phyloP scores from a whole-genome alignment of 2,888 invertebrate species.

The Pyralis farinalis region DNA sequence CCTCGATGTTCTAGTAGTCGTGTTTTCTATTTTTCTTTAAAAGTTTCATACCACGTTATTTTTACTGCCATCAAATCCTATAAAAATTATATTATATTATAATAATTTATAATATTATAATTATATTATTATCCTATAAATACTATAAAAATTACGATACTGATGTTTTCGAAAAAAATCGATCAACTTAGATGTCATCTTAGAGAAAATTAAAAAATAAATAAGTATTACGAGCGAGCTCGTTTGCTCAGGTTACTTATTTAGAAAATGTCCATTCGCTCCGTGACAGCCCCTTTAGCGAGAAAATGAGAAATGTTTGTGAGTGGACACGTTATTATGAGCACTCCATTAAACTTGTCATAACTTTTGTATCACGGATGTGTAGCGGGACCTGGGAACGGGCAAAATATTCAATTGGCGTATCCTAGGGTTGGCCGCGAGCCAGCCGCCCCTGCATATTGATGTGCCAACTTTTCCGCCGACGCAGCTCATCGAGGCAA shows the following conservation, averaged over 20 bases:
- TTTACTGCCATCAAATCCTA: too few relatives aligned
- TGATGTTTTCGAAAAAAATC: too few relatives aligned
- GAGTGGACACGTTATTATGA: slow-evolving; percentile 41
- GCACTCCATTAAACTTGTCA: slow-evolving; percentile 55
- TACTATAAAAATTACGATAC: too few relatives aligned
- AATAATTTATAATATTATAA: too few relatives aligned
- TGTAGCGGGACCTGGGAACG: slow-evolving; percentile 42
- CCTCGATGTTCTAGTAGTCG: too few relatives aligned
- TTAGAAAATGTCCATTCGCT: slow-evolving; percentile 37
- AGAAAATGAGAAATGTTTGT: slow-evolving; percentile 12
- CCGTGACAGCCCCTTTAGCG: slow-evolving; percentile 10
- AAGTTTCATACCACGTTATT: too few relatives aligned
- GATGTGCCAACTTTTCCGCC: slow-evolving; percentile 68
- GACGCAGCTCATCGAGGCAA: slow-evolving; percentile 58
- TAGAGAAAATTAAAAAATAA: slow-evolving; percentile 10
- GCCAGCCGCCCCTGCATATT: slow-evolving; percentile 68
- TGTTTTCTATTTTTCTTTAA: too few relatives aligned
- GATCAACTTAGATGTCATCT: too few relatives aligned
- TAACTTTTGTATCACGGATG: slow-evolving; percentile 59
- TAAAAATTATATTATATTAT: too few relatives aligned
- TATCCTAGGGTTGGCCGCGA: slow-evolving; percentile 60
- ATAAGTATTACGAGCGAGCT: slow-evolving; percentile 29
- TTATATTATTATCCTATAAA: too few relatives aligned
- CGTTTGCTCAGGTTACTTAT: slow-evolving; percentile 37
- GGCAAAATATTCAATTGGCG: slow-evolving; percentile 75